Evolutionary conservation across 2,113 vertebrate genomes (phyloP).

Genomic region (Holacanthus passer): DNA sequence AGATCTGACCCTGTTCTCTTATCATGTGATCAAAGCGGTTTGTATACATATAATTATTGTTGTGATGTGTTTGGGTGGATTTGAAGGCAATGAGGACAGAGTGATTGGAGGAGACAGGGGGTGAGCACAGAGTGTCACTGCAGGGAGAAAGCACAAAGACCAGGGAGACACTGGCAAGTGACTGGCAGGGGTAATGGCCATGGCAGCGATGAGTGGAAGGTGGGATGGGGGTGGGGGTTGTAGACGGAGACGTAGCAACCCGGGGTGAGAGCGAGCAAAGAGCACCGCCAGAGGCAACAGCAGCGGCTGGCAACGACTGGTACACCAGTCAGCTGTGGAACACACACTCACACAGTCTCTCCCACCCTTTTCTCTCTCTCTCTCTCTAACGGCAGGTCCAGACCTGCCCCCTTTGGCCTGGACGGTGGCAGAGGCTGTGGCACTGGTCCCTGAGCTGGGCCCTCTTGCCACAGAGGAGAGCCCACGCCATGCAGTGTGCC

Average conservation of each 20-base stretch:
- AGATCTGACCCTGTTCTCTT: background rate
- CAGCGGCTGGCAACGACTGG: constrained; percentile 67
- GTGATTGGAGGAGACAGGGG: constrained; percentile 20
- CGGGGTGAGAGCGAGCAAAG: constrained; percentile 59
- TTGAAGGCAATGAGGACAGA: constrained; percentile 32
- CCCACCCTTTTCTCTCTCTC: constrained; percentile 30
- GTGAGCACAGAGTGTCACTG: constrained; percentile 28
- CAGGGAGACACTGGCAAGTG: constrained; percentile 34
- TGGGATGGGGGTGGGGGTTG: constrained; percentile 16
- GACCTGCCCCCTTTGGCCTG: constrained; percentile 64
- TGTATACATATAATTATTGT: constrained; percentile 7
- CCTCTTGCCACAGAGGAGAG: constrained; percentile 69
- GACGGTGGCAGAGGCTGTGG: constrained; percentile 56
- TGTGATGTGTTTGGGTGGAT: constrained; percentile 13
- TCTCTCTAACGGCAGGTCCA: constrained; percentile 59
- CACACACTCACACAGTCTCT: constrained; percentile 37
- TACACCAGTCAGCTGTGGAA: constrained; percentile 63
- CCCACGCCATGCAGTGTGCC: constrained; percentile 51
- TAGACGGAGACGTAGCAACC: constrained; percentile 24
- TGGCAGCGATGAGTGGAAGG: constrained; percentile 54
- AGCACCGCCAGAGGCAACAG: constrained; percentile 64
- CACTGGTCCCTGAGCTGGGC: constrained; percentile 65
- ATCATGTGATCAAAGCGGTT: constrained; percentile 12
- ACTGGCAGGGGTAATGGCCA: constrained; percentile 43
- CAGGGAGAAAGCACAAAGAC: constrained; percentile 35